These are phyloP conservation scores for Actinia tenebrosa DNA, from an alignment of 64 coral and sea anemone genomes.

Conservation along the genomic window DNA sequence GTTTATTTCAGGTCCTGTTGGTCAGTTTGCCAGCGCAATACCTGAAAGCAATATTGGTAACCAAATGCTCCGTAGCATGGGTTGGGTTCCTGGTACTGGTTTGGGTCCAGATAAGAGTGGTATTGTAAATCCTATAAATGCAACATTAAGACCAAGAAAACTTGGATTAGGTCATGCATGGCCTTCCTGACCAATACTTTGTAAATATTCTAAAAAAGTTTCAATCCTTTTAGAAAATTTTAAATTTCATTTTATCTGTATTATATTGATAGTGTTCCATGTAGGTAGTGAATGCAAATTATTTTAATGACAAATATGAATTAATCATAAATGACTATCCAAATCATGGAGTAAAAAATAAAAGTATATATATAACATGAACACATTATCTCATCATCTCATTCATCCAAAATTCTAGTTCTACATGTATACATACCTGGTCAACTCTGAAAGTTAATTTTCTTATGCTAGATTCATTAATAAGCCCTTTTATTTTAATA, in stretches of 20 bases:
- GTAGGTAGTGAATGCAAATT: not conserved
- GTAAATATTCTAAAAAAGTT: not conserved
- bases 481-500: too few relatives aligned
- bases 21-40: conserved; percentile 57
- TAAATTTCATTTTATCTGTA: not conserved
- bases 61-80: conserved; percentile 92
- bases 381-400: too few relatives aligned
- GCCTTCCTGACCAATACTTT: conserved; percentile 8
- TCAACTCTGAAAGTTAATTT: too few relatives aligned
- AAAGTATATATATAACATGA: not conserved
- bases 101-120: conserved; percentile 76
- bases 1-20: conserved; percentile 29
- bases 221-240: not conserved
- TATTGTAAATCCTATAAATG: conserved; percentile 72
- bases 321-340: not conserved
- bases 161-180: conserved; percentile 85
- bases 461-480: too few relatives aligned
- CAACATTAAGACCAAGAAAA: conserved; percentile 75
- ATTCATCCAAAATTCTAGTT: too few relatives aligned
- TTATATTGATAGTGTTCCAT: not conserved
- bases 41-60: conserved; percentile 83
- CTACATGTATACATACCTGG: too few relatives aligned
- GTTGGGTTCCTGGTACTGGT: conserved; percentile 92
- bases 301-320: not conserved
- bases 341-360: not conserved